Conservation (phyloP, 2,888 invertebrate genomes). For the Acanthococcus lagerstroemiae region DNA sequence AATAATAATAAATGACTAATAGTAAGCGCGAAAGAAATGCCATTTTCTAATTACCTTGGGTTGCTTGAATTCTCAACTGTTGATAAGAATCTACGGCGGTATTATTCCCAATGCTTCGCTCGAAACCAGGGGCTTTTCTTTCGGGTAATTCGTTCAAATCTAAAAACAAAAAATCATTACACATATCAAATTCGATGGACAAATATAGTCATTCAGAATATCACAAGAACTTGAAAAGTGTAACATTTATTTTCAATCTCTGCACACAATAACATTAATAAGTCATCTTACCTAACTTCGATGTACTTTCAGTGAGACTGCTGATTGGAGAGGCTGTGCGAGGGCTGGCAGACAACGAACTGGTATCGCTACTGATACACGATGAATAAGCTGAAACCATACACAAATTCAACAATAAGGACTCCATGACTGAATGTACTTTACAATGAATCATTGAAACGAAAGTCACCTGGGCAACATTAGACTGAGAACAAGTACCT, state of each 20-base stretch:
- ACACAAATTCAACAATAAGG: too few species aligned
- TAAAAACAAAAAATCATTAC: background rate
- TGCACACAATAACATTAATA: too few species aligned
- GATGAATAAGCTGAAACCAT: constrained; percentile 42
- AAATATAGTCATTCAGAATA: background rate
- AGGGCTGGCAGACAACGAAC: constrained; percentile 46
- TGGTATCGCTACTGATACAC: constrained; percentile 44
- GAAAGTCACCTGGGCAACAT: background rate
- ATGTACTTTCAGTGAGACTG: background rate
- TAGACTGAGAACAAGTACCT: too few species aligned
- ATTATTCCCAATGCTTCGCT: constrained; percentile 29
- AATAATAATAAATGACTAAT: too few species aligned
- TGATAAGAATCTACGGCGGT: constrained; percentile 33
- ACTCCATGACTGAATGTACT: too few species aligned
- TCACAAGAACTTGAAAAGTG: background rate
- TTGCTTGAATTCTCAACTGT: constrained; percentile 36
- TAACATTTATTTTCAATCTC: too few species aligned
- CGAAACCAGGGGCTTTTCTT: constrained; percentile 36
- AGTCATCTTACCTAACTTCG: background rate
- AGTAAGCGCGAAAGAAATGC: too few species aligned
- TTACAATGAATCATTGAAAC: too few species aligned
- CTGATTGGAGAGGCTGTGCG: constrained; percentile 43
- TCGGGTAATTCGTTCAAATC: constrained; percentile 32
- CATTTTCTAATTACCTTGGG: constrained; percentile 34
- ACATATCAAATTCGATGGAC: too few species aligned